Base-by-base conservation (phyloP, 2,113 vertebrate genomes). In the Daubentonia madagascariensis region DNA sequence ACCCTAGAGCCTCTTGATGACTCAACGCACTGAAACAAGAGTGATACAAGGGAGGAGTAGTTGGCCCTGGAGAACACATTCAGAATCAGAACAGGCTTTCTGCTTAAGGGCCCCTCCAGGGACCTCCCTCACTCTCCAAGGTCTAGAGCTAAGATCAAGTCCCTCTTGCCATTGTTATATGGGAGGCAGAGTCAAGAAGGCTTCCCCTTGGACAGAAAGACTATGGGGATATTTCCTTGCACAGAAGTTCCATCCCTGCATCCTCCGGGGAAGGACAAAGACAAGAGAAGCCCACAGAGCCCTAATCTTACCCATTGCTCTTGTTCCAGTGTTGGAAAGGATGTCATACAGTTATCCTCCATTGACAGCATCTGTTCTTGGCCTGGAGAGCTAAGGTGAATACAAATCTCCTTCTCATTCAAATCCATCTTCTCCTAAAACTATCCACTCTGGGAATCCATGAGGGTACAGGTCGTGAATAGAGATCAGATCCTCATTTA, bases 121-220 rank as follows among this genome's bases (percentile, higher is more conserved):
- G 92, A 76, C 25, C 25, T 59, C 23, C 18, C 35, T 52, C 57
- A 65, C 13, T 57, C 75, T 93, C 83, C 59, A 65, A 32, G 59
- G 86, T 59, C 61, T 87, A 45, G 32, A 43, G 25, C 48, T 73
- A 30, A 59, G 8, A 94, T 52, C 23, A 89, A 89, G 61, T 96
- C 94, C 94, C 96, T 91, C 45, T 12, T 20, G 86, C n/a, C 92
- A 83, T 83, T 89, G 70, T 95, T 93, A 89, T 67, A 89, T 48
- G 78, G 59, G 25, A 89, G 32, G 10, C 30, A 93, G 72, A 95
- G 13, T 52, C 6, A 90, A 57, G 70, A 87, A 81, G 13, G 0
- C 37, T 89, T 94, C 37, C 57, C 43, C 14, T 65, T 78, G 35
- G 65, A 43, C 32, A 91, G 35, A 85, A 94, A 85, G 35, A 73